Percentiles rank a stretch among this genome's conserved stretches.
Evolutionary conservation across 2,888 invertebrate genomes (phyloP).

Genomic region (Caenorhabditis imperialis): DNA sequence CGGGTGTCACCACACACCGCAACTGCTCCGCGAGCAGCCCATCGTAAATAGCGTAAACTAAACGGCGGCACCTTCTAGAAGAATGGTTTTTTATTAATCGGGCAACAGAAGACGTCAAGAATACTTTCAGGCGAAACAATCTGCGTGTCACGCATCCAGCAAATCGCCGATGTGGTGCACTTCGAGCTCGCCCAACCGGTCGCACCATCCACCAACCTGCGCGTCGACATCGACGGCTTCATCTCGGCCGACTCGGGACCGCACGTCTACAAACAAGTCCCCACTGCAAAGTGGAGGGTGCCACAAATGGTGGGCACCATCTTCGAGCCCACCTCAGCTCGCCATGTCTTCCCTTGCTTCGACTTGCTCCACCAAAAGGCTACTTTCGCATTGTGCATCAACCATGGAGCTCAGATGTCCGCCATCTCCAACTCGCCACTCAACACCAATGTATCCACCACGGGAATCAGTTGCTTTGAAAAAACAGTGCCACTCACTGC

Average conservation of each 20-base stretch:
- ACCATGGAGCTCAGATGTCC: constrained; percentile 37
- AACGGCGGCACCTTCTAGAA: not conserved
- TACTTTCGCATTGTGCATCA: constrained; percentile 54
- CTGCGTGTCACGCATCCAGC: constrained; percentile 43
- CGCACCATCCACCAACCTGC: constrained; percentile 12
- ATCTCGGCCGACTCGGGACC: constrained; percentile 39
- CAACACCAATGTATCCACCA: constrained; percentile 19
- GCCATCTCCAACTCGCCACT: constrained; percentile 54
- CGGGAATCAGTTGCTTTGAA: constrained; percentile 56
- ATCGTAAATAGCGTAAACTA: too few relatives aligned
- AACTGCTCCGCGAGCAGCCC: constrained; percentile 36
- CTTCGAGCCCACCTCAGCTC: constrained; percentile 48
- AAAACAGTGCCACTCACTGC: constrained; percentile 57
- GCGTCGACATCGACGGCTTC: constrained; percentile 48
- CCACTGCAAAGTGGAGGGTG: constrained; percentile 46
- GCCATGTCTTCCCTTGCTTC: constrained; percentile 58
- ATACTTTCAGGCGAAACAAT: constrained; percentile 58
- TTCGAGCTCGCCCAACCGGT: constrained; percentile 44
- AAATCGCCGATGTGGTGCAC: constrained; percentile 16
- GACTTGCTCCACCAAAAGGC: constrained; percentile 54
- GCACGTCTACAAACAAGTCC: constrained; percentile 50
- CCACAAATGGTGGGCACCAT: constrained; percentile 58
- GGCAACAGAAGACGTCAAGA: not conserved
- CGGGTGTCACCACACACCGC: constrained; percentile 42
- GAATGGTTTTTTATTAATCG: not conserved